A percentile compares a stretch with the other conserved stretches of the same genome.
These are phyloP conservation scores for Auanema freiburgensis DNA, from an alignment of 2,888 invertebrate genomes.

Conservation along the genomic window DNA sequence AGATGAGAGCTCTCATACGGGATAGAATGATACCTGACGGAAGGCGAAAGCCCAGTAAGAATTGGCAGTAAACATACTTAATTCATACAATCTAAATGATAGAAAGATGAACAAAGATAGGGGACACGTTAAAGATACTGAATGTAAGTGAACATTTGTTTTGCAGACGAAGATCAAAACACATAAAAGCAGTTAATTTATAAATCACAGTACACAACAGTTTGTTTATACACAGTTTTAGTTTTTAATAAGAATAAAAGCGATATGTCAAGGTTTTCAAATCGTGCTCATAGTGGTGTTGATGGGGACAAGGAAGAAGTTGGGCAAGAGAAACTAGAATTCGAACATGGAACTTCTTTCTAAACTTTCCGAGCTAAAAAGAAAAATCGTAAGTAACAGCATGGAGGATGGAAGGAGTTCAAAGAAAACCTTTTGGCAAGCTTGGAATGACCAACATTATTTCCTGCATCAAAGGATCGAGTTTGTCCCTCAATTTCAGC, in stretches of 20 bases:
- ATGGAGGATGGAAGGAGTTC: neutral
- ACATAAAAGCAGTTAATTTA: too few relatives aligned
- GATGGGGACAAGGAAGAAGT: neutral
- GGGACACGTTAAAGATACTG: too few relatives aligned
- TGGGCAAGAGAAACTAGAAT: too few relatives aligned
- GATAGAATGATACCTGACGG: neutral
- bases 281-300: neutral
- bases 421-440: conserved; percentile 1
- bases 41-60: neutral
- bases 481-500: conserved; percentile 25
- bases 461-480: conserved; percentile 21
- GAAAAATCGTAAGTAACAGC: neutral
- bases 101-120: too few relatives aligned
- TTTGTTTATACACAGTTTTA: too few relatives aligned
- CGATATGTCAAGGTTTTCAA: neutral
- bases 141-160: too few relatives aligned
- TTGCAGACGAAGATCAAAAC: too few relatives aligned
- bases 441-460: conserved; percentile 4
- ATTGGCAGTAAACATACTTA: neutral
- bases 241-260: neutral
- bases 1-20: neutral
- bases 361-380: neutral
- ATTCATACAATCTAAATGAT: neutral
- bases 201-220: too few relatives aligned
- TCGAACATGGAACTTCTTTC: neutral